Percentiles rank a stretch among this genome's conserved stretches.
Conservation (phyloP, 2,888 invertebrate species). For the Epistrophe grossulariae region DNA sequence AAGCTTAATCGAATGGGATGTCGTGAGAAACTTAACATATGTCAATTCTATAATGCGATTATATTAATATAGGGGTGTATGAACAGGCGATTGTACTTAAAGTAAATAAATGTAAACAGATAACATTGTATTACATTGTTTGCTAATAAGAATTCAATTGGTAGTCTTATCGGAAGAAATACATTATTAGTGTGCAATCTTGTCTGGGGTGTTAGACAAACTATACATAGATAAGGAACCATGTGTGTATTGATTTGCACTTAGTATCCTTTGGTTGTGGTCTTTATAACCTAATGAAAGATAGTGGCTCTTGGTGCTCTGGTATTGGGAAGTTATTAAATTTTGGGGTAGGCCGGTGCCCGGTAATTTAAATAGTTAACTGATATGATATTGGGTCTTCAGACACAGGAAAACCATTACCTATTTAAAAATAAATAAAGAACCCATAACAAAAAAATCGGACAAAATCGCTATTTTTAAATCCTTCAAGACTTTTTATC, state of each 20-base stretch:
- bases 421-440: too few relatives aligned
- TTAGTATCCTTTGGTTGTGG: background rate
- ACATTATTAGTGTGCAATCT: background rate
- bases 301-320: too few relatives aligned
- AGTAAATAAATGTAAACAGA: background rate
- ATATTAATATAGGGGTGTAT: background rate
- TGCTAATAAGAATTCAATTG: constrained; percentile 23
- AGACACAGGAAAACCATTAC: too few relatives aligned
- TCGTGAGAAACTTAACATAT: constrained; percentile 44
- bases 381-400: too few relatives aligned
- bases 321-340: too few relatives aligned
- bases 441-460: too few relatives aligned
- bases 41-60: background rate
- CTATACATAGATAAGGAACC: background rate
- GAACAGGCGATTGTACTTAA: background rate
- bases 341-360: too few relatives aligned
- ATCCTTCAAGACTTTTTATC: too few relatives aligned
- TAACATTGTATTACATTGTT: constrained; percentile 1
- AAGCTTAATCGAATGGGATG: background rate
- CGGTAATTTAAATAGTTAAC: too few relatives aligned
- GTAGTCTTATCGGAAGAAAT: constrained; percentile 9
- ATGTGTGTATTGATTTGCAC: background rate
- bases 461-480: too few relatives aligned
- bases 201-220: constrained; percentile 2
- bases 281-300: background rate